Conservation (phyloP, 2,888 invertebrate species). For the Limnephilus rhombicus region DNA sequence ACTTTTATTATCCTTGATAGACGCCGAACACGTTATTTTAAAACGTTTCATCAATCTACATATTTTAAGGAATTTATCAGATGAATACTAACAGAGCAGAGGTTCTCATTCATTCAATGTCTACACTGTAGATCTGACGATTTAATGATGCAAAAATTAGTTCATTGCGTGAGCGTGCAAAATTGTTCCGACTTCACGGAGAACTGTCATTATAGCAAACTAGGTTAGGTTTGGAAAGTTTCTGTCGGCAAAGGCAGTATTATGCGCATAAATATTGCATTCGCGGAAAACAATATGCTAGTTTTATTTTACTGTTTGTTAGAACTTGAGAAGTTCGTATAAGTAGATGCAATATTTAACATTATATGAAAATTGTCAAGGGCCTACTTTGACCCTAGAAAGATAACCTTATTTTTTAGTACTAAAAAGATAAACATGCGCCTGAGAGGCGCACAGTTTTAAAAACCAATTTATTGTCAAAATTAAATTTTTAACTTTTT, state of each 20-base stretch:
- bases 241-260: background rate
- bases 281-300: background rate
- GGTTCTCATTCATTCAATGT: background rate
- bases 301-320: background rate
- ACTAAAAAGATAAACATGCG: no score
- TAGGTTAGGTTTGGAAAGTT: slow-evolving; percentile 1
- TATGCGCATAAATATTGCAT: background rate
- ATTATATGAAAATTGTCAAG: no score
- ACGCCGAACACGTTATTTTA: background rate
- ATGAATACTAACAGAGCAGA: background rate
- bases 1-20: background rate
- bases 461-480: no score
- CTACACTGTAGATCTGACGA: background rate
- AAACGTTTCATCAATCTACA: background rate
- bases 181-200: background rate
- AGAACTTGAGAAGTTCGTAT: no score
- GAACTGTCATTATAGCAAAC: background rate
- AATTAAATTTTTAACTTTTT: no score
- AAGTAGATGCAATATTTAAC: background rate
- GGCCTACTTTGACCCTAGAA: no score
- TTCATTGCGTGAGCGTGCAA: background rate
- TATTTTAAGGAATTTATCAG: background rate
- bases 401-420: no score
- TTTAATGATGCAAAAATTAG: no score
- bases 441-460: no score